phyloP scores from a whole-genome alignment of 2,113 vertebrate species.

The Thamnophis sirtalis region DNA sequence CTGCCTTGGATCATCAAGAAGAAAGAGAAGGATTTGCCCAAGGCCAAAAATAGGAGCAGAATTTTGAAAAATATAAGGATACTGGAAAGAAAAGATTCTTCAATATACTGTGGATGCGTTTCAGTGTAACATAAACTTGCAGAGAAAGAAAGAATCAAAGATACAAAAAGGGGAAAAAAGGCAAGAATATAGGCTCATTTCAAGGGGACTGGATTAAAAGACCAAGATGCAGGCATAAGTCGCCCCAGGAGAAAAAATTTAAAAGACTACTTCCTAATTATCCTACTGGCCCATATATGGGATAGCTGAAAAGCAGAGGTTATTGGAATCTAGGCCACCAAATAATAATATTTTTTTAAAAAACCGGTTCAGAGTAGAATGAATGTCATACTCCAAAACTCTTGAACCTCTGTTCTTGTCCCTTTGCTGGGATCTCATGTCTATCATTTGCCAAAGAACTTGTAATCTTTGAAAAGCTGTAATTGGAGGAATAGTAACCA shows the following conservation, averaged over 20 bases:
- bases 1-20: not conserved
- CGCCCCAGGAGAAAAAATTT: not conserved
- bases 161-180: not conserved
- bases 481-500: not conserved
- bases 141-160: not conserved
- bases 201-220: not conserved
- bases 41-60: not conserved
- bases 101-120: not conserved
- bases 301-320: not conserved
- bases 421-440: not conserved
- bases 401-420: not conserved
- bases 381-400: not conserved
- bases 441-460: not conserved
- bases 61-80: not conserved
- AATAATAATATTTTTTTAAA: not conserved
- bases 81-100: not conserved
- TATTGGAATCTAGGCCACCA: not conserved
- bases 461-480: not conserved
- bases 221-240: not conserved
- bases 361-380: not conserved
- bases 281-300: not conserved
- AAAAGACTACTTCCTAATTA: not conserved
- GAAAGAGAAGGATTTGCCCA: not conserved
- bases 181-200: not conserved
- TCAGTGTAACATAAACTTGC: not conserved